phyloP scores from a whole-genome alignment of 2,888 invertebrate genomes.

The Idaea dimidiata region DNA sequence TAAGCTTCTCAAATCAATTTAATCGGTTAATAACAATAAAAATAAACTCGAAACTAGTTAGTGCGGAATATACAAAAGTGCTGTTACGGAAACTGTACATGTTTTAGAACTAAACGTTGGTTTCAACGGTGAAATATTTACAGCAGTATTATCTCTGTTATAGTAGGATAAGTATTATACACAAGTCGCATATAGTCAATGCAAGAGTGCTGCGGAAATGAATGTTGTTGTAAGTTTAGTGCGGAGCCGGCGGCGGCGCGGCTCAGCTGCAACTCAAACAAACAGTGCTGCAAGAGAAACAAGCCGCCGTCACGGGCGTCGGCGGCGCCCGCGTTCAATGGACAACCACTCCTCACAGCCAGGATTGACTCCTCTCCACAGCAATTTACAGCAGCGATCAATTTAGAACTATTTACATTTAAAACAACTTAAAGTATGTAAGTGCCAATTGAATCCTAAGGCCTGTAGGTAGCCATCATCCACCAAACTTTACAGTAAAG shows the following conservation, averaged over 20 bases:
- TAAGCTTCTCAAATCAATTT: slow-evolving; percentile 78
- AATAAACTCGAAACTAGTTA: slow-evolving; percentile 77
- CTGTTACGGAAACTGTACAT: slow-evolving; percentile 81
- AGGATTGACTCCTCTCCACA: slow-evolving; percentile 75
- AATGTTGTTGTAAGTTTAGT: slow-evolving; percentile 75
- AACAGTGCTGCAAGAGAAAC: slow-evolving; percentile 87
- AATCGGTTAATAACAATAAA: slow-evolving; percentile 70
- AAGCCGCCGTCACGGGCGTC: slow-evolving; percentile 70
- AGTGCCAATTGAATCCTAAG: slow-evolving; percentile 81
- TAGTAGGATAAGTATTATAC: slow-evolving; percentile 69
- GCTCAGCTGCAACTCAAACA: slow-evolving; percentile 83
- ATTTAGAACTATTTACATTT: slow-evolving; percentile 80
- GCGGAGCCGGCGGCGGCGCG: slow-evolving; percentile 75
- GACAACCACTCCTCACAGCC: slow-evolving; percentile 80
- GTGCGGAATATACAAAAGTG: slow-evolving; percentile 82
- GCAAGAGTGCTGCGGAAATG: slow-evolving; percentile 82
- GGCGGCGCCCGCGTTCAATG: slow-evolving; percentile 61
- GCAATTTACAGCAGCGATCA: slow-evolving; percentile 77
- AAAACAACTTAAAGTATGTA: slow-evolving; percentile 66
- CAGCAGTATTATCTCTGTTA: slow-evolving; percentile 75
- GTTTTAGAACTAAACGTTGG: slow-evolving; percentile 82
- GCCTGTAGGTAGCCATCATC: slow-evolving; percentile 80
- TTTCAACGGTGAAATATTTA: slow-evolving; percentile 79
- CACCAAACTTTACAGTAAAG: slow-evolving; percentile 76
- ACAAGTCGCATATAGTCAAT: slow-evolving; percentile 77